Percentiles rank a stretch among this genome's conserved stretches.
Conservation (phyloP, 2,797 vertebrate genomes). For the Betta splendens region DNA sequence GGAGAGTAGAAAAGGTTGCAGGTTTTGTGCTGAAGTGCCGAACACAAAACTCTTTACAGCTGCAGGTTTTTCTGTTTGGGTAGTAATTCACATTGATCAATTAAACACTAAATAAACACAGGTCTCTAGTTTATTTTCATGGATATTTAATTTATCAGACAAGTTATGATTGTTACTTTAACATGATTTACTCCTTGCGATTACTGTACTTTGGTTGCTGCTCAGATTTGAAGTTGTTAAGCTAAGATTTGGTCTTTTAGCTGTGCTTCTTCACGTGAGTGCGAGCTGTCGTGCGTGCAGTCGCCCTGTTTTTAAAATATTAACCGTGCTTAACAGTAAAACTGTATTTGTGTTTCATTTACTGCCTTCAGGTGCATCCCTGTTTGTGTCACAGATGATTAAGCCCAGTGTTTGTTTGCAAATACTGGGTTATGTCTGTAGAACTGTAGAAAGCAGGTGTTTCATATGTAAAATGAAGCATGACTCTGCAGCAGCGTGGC, state of each 20-base stretch:
- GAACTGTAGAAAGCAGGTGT: conserved; percentile 24
- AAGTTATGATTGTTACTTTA: conserved; percentile 53
- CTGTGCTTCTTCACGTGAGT: conserved; percentile 24
- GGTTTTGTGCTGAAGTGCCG: conserved; percentile 16
- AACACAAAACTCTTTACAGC: conserved; percentile 14
- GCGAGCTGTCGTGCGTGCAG: conserved; percentile 30
- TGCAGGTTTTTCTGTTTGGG: conserved; percentile 2
- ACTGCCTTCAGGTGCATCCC: conserved; percentile 23
- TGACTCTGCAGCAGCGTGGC: conserved; percentile 41
- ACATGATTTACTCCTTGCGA: conserved; percentile 64
- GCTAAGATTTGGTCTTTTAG: conserved; percentile 73
- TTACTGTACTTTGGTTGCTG: conserved; percentile 49
- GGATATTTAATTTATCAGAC: conserved; percentile 46
- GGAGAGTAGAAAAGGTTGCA: background rate
- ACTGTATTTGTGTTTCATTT: conserved; percentile 47
- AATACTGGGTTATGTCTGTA: too few relatives aligned
- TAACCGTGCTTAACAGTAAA: conserved; percentile 45
- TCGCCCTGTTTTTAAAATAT: conserved; percentile 50
- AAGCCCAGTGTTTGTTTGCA: too few relatives aligned
- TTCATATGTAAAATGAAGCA: conserved; percentile 51
- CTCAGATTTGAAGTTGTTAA: conserved; percentile 54
- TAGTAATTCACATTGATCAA: conserved; percentile 34
- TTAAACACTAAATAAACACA: conserved; percentile 44
- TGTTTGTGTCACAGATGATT: conserved; percentile 34
- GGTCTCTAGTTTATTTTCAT: too few relatives aligned